phyloP scores from a whole-genome alignment of 2,797 vertebrate genomes.

The Leptatherina wallacei region DNA sequence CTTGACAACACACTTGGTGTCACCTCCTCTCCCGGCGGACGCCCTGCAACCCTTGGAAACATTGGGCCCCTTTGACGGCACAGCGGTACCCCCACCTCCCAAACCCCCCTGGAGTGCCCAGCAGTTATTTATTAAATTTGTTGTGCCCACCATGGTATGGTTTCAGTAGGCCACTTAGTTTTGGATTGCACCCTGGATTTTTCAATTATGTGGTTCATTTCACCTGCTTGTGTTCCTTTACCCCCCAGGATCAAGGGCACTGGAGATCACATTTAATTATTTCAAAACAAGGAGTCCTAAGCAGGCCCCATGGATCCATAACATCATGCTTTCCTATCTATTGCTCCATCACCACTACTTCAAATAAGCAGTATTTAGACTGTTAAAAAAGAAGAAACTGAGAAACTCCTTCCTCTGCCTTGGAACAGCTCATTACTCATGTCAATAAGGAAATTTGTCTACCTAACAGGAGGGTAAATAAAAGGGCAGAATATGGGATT shows the following conservation, averaged over 20 bases:
- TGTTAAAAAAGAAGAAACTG: conserved; percentile 46
- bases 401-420: conserved; percentile 56
- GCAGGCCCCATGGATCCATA: conserved; percentile 61
- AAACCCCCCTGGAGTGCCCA: conserved; percentile 70
- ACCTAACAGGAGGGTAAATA: conserved; percentile 80
- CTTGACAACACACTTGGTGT: conserved; percentile 89
- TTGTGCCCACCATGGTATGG: conserved; percentile 83
- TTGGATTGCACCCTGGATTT: conserved; percentile 87
- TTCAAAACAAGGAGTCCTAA: conserved; percentile 79
- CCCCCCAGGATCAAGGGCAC: conserved; percentile 82
- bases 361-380: conserved; percentile 55
- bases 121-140: conserved; percentile 88
- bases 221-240: conserved; percentile 83
- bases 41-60: conserved; percentile 78
- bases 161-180: conserved; percentile 86
- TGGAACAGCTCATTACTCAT: conserved; percentile 68
- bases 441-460: conserved; percentile 82
- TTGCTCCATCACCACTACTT: conserved; percentile 44
- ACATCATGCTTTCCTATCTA: conserved; percentile 62
- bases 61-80: conserved; percentile 83
- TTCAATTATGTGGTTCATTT: conserved; percentile 89
- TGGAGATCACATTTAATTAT: conserved; percentile 84
- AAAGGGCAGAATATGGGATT: conserved; percentile 78
- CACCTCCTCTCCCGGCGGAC: conserved; percentile 82
- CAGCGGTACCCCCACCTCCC: conserved; percentile 39